Evolutionary conservation across 2,888 invertebrate genomes (phyloP).

Genomic region (Pherbina coryleti): DNA sequence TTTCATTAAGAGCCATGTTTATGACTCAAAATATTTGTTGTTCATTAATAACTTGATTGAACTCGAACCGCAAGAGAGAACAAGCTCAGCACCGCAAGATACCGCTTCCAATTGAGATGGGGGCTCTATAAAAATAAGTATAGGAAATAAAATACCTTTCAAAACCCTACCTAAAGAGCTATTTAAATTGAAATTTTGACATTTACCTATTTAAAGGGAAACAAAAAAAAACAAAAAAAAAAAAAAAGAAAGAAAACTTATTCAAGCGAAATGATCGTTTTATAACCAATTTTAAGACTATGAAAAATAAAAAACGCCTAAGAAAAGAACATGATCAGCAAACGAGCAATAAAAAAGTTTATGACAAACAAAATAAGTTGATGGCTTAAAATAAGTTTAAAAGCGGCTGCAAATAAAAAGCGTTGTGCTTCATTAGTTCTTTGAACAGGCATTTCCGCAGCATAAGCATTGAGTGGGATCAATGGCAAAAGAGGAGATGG

Average conservation of each 20-base stretch:
- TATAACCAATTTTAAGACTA: slow-evolving; percentile 8
- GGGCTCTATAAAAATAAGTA: not conserved
- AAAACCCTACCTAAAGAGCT: not conserved
- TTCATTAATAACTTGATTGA: slow-evolving; percentile 16
- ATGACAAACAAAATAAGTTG: slow-evolving; percentile 1
- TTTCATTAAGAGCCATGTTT: slow-evolving; percentile 16
- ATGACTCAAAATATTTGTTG: slow-evolving; percentile 19
- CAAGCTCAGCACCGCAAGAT: too few species aligned
- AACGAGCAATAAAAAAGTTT: slow-evolving; percentile 13
- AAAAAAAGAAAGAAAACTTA: not conserved
- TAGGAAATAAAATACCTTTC: not conserved
- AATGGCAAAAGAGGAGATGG: too few species aligned
- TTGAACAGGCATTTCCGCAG: slow-evolving; percentile 9
- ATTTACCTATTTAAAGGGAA: not conserved
- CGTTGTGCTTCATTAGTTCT: slow-evolving; percentile 17
- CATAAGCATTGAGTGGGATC: not conserved
- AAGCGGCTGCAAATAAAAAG: not conserved
- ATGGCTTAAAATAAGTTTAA: not conserved
- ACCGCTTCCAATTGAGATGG: not conserved
- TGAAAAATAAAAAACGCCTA: not conserved
- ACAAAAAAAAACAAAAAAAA: too few species aligned
- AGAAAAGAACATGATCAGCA: slow-evolving; percentile 12
- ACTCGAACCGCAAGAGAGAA: not conserved
- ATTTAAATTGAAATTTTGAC: not conserved
- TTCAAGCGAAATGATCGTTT: slow-evolving; percentile 30